These are phyloP conservation scores for Malacoraja senta DNA, from an alignment of 2,797 vertebrate genomes.

Conservation along the genomic window DNA sequence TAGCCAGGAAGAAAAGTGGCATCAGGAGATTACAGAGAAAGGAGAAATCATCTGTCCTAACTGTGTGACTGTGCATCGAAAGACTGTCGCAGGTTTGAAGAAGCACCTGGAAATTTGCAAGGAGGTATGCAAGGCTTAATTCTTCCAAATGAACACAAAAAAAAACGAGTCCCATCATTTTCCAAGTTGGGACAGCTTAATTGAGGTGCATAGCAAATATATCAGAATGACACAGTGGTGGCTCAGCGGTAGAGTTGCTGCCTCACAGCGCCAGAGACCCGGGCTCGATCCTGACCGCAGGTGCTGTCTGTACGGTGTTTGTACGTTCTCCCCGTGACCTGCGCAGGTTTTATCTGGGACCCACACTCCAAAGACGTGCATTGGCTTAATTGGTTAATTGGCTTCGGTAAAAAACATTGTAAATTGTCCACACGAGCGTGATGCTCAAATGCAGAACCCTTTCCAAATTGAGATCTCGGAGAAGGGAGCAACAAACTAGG, in stretches of 20 bases:
- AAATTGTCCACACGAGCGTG: not conserved
- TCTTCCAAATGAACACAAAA: not conserved
- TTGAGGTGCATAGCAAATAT: not conserved
- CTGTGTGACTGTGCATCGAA: constrained; percentile 80
- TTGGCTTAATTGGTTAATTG: too few relatives aligned
- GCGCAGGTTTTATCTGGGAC: too few relatives aligned
- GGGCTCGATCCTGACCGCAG: too few relatives aligned
- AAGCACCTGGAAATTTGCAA: constrained; percentile 98
- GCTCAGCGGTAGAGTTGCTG: not conserved
- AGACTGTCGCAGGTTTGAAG: constrained; percentile 84
- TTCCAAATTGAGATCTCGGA: not conserved
- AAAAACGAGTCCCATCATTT: not conserved
- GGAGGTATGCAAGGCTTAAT: constrained; percentile 65
- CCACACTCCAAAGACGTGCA: too few relatives aligned
- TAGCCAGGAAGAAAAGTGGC: constrained; percentile 72
- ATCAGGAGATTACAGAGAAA: constrained; percentile 76
- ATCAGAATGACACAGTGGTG: too few relatives aligned
- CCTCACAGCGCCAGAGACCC: too few relatives aligned
- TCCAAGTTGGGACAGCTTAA: not conserved
- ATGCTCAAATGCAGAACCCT: not conserved
- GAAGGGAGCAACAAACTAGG: not conserved
- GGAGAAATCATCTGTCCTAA: constrained; percentile 85
- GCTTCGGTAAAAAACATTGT: too few relatives aligned
- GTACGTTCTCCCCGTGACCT: not conserved
- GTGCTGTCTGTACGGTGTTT: not conserved